Base-by-base conservation (phyloP, 2,797 vertebrate species). In the Microctenopoma lineatum region DNA sequence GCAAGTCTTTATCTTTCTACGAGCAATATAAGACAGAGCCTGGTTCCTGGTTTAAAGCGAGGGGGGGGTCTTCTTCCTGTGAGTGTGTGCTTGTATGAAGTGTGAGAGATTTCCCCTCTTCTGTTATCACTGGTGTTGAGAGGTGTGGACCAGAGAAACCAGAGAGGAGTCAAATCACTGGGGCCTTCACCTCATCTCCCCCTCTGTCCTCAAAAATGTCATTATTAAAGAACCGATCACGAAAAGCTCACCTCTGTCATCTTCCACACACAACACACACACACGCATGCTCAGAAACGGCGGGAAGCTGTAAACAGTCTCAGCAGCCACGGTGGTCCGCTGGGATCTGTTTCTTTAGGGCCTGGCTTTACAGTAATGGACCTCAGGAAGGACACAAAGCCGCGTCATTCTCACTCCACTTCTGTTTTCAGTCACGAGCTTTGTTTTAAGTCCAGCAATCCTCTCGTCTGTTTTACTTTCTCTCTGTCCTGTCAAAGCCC, bases 111-210 rank as follows among this genome's bases (percentile, higher is more conserved):
- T 70, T 47, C 45, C 78, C 55, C 81, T 75, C 81, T 83, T 77
- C 52, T 76, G 78, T 84, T 90, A 92, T 92, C 87, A 0, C 75
- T 79, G 67, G 85, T 87, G 85, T 85, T 90, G 86, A 88, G 79
- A 88, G 88, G 79, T 82, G 75, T 80, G 76, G 90, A 69, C 70
- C 76, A 80, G 73, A 59, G 72, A 84, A 29, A 81, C 62, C 15
- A 14, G 52, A 47, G 51, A 84, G 68, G 75, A 80, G 79, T 85
- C 63, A 64, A 27, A 60, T 65, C 70, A 59, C 58, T 59, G 6
- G 14, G 21, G 11, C 38, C 41, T 70, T 16, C 42, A 45, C 14
- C 16, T n/a, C 44, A n/a, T 39, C 53, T 46, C 45, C 27, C 3
- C 3, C 4, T 21, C 21, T 21, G 21, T 21, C 21, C 21, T 21